Conservation (phyloP, 1,140 invertebrate species). For the Teleogryllus occipitalis region DNA sequence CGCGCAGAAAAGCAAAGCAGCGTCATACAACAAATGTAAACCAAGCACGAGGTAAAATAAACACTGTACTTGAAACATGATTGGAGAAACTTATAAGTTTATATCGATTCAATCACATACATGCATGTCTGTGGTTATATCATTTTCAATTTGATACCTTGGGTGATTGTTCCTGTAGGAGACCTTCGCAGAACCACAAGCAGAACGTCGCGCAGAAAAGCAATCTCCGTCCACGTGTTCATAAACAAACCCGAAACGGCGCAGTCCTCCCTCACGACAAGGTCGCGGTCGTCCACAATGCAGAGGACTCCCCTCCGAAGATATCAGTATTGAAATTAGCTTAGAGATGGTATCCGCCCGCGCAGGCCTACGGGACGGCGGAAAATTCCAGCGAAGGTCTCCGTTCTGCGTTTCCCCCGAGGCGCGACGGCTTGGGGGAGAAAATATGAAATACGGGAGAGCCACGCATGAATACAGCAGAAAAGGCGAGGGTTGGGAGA, state of each 20-base stretch:
- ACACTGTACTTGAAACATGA: too few relatives aligned
- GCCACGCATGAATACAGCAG: neutral
- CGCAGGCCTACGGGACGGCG: neutral
- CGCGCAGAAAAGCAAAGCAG: neutral
- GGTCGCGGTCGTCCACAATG: neutral
- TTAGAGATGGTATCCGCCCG: neutral
- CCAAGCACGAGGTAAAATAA: too few relatives aligned
- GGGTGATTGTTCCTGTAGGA: too few relatives aligned
- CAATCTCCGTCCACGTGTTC: neutral
- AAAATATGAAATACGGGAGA: neutral
- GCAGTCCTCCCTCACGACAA: neutral
- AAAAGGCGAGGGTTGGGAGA: neutral
- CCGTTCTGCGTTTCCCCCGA: too few relatives aligned
- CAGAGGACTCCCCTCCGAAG: neutral
- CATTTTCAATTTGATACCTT: too few relatives aligned
- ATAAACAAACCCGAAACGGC: neutral
- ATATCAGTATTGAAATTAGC: conserved; percentile 2
- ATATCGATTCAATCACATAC: too few relatives aligned
- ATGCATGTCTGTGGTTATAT: too few relatives aligned
- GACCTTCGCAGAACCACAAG: neutral
- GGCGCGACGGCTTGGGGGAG: neutral
- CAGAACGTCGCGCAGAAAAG: neutral
- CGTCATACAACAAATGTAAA: too few relatives aligned
- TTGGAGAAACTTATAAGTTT: too few relatives aligned
- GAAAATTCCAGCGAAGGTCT: neutral